phyloP scores from a whole-genome alignment of 2,888 invertebrate species.

The Antheraea assamensis region DNA sequence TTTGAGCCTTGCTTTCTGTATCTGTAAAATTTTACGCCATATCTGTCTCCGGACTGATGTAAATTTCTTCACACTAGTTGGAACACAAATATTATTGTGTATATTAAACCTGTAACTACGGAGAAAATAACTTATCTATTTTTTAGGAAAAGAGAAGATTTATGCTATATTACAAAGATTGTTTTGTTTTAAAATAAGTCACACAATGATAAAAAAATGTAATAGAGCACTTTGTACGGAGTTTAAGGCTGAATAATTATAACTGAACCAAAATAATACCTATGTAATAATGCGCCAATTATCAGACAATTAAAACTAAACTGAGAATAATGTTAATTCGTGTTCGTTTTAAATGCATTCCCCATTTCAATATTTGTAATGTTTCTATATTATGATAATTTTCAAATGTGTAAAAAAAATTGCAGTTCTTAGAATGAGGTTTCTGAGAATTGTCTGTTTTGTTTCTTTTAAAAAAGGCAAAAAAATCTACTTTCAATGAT shows the following conservation, averaged over 20 bases:
- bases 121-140: neutral
- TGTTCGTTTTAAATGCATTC: neutral
- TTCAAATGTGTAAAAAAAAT: neutral
- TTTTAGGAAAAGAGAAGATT: neutral
- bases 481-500: neutral
- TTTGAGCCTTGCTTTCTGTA: neutral
- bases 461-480: neutral
- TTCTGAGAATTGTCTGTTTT: neutral
- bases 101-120: neutral
- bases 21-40: neutral
- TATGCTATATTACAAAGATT: neutral
- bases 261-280: neutral
- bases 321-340: neutral
- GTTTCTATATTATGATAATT: neutral
- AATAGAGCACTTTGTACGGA: neutral
- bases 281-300: neutral
- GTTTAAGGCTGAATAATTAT: slow-evolving; percentile 15
- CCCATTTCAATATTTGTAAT: neutral
- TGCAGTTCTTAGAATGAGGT: neutral
- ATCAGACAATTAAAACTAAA: neutral
- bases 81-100: neutral
- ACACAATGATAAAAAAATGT: neutral
- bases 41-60: too few relatives aligned
- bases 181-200: neutral
- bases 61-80: too few relatives aligned